These are phyloP conservation scores for cattle (Bos taurus) DNA, from an alignment of 2,113 vertebrate species.

Conservation along the genomic window ARS-UCD2.0 NC_037346.1:39235501-39236000, in stretches of 20 bases:
- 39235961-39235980: conserved; percentile 5
- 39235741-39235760: background rate
- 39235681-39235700: background rate
- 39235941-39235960: background rate
- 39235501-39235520: background rate
- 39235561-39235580: background rate
- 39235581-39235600: background rate
- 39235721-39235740: background rate
- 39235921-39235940: background rate
- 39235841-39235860: background rate
- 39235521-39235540: background rate
- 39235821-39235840: background rate
- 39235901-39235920: background rate
- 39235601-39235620: background rate
- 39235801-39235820: background rate
- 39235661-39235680: background rate
- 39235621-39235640: background rate
- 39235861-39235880: conserved; percentile 34
- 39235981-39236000: conserved; percentile 18
- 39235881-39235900: background rate
- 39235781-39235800: background rate
- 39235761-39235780: background rate
- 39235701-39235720: background rate
- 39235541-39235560: background rate
- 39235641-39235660: background rate